phyloP scores from a whole-genome alignment of 2,888 invertebrate species.

The Eupeodes latifasciatus region DNA sequence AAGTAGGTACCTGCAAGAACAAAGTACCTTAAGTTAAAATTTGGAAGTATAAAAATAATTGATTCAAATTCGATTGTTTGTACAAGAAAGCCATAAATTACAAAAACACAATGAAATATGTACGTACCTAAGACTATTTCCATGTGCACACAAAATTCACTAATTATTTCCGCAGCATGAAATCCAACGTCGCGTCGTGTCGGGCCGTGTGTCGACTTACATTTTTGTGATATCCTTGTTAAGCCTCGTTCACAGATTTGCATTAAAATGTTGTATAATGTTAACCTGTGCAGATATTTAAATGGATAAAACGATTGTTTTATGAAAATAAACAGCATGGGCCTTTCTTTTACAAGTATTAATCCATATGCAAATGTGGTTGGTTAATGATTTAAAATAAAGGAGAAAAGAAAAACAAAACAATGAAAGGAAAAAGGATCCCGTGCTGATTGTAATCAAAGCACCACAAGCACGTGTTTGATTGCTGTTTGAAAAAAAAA shows the following conservation, averaged over 20 bases:
- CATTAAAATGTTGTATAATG: constrained; percentile 3
- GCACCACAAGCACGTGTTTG: constrained; percentile 67
- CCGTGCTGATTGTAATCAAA: constrained; percentile 70
- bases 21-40: too few relatives aligned
- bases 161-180: constrained; percentile 71
- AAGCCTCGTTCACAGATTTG: constrained; percentile 36
- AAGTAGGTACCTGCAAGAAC: too few relatives aligned
- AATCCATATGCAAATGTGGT: constrained; percentile 42
- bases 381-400: constrained; percentile 62
- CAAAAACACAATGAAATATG: too few relatives aligned
- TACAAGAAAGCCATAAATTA: too few relatives aligned
- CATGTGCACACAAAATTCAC: constrained; percentile 18
- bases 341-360: background rate
- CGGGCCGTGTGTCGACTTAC: background rate
- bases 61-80: background rate
- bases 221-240: constrained; percentile 9
- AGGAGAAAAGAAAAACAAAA: constrained; percentile 14
- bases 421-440: constrained; percentile 18
- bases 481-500: constrained; percentile 19
- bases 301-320: constrained; percentile 67
- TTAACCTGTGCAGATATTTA: constrained; percentile 5
- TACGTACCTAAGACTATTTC: too few relatives aligned
- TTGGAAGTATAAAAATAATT: background rate
- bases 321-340: constrained; percentile 73
- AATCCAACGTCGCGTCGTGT: constrained; percentile 32